Conservation (phyloP, 2,888 invertebrate species). For the Priocnemis perturbator region DNA sequence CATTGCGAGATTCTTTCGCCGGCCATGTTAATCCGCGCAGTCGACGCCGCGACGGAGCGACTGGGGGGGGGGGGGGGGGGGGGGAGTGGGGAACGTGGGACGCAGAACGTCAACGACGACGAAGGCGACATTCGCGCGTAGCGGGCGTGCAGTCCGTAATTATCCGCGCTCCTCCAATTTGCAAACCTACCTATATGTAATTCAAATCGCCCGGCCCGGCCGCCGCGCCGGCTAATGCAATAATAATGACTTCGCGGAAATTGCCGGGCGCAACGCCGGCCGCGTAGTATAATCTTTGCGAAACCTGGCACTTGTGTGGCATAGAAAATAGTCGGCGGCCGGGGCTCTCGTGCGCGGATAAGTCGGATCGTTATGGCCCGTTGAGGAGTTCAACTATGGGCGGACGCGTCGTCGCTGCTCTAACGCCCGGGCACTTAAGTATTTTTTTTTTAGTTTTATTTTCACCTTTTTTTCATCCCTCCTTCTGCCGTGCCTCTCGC, state of each 20-base stretch:
- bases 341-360: no score
- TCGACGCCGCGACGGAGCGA: background rate
- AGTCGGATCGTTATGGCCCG: no score
- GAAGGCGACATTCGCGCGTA: slow-evolving; percentile 28
- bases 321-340: slow-evolving; percentile 19
- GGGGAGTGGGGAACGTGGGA: background rate
- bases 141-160: slow-evolving; percentile 44
- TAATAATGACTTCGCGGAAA: slow-evolving; percentile 57
- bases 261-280: slow-evolving; percentile 28
- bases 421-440: no score
- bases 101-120: background rate
- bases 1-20: slow-evolving; percentile 3
- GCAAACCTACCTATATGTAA: slow-evolving; percentile 48
- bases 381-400: no score
- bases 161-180: slow-evolving; percentile 54
- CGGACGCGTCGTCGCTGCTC: no score
- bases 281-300: slow-evolving; percentile 32
- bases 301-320: slow-evolving; percentile 26
- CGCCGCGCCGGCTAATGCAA: slow-evolving; percentile 51
- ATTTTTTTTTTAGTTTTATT: no score
- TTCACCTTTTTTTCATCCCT: no score
- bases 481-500: no score
- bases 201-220: slow-evolving; percentile 47
- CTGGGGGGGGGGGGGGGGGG: background rate
- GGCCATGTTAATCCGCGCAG: background rate